Conservation (phyloP, 2,888 invertebrate species). For the Malachius bipustulatus region DNA sequence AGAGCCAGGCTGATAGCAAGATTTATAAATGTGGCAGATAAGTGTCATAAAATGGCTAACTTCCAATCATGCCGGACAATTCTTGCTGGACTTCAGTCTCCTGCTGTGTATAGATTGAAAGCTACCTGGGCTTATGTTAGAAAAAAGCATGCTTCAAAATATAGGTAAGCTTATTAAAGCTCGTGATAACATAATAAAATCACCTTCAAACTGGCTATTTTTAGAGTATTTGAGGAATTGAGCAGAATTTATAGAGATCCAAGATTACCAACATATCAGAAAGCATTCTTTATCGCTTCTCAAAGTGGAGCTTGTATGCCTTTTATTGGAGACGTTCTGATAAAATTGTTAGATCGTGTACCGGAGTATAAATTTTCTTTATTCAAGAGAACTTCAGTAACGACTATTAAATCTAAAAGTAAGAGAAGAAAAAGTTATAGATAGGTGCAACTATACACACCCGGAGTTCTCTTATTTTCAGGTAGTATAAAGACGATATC, state of each 20-base stretch:
- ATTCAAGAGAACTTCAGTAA: neutral
- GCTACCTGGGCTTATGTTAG: slow-evolving; percentile 41
- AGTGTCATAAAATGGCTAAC: slow-evolving; percentile 41
- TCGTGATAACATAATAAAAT: slow-evolving; percentile 6
- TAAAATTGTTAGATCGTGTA: slow-evolving; percentile 33
- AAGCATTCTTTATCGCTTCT: slow-evolving; percentile 34
- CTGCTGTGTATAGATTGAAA: slow-evolving; percentile 40
- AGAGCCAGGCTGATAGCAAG: slow-evolving; percentile 42
- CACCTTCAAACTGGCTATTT: slow-evolving; percentile 14
- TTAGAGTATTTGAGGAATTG: slow-evolving; percentile 38
- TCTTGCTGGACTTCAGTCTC: slow-evolving; percentile 41
- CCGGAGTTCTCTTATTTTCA: neutral
- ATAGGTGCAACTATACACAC: too few relatives aligned
- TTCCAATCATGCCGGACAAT: slow-evolving; percentile 43
- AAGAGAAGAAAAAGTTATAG: too few relatives aligned
- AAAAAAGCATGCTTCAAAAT: slow-evolving; percentile 40
- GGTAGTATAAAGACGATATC: neutral
- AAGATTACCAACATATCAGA: slow-evolving; percentile 33
- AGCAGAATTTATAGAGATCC: slow-evolving; percentile 39
- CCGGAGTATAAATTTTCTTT: slow-evolving; percentile 24
- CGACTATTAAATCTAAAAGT: too few relatives aligned
- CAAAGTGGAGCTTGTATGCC: slow-evolving; percentile 37
- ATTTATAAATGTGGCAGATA: slow-evolving; percentile 42
- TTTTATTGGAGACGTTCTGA: slow-evolving; percentile 38
- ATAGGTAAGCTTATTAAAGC: slow-evolving; percentile 34